Base-by-base conservation (phyloP, 2,888 invertebrate genomes). In the Lepidochrysops patricia region DNA sequence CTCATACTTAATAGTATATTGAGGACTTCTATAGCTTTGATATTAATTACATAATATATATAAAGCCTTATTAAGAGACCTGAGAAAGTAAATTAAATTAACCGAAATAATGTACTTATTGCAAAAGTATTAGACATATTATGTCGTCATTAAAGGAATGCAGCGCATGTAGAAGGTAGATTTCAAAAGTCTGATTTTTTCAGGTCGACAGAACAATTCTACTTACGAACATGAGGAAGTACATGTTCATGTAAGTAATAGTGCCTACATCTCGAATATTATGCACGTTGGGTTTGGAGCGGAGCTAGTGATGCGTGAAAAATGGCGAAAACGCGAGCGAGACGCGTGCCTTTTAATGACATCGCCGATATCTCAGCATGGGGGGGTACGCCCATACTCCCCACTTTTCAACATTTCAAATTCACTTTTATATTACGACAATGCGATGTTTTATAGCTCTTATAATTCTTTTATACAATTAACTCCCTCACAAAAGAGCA, bases 401-500 rank as follows among this genome's bases (percentile, higher is more conserved):
- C 78, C 72, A 70, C 72, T 74, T 78, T 82, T 81, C 80, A 82
- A 76, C 80, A 79, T 84, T 82, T 75, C 74, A 79, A 82, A 79
- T 80, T 82, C 77, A 83, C 80, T 79, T 82, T 81, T 80, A 81
- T 81, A 74, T 77, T 9, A 19, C 37, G 77, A 77, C 77, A 79
- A 80, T 79, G 77, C 72, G 75, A 82, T 19, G 76, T 82, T 86
- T 84, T 83, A 84, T 81, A 71, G 79, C 82, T 77, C 79, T 80
- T 81, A 80, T 78, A 74, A 77, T 81, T 82, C 82, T 80, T 80
- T 82, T 79, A 82, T 82, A 80, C 84, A 80, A 83, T 84, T 80
- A 83, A 83, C 81, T 79, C 81, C 75, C 74, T 68, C 66, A 73
- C 62, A 67, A 70, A 72, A 72, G 73, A 73, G 72, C 70, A 71